Base-by-base conservation (phyloP, 2,113 vertebrate genomes). In the Microcebus tavaratra region DNA sequence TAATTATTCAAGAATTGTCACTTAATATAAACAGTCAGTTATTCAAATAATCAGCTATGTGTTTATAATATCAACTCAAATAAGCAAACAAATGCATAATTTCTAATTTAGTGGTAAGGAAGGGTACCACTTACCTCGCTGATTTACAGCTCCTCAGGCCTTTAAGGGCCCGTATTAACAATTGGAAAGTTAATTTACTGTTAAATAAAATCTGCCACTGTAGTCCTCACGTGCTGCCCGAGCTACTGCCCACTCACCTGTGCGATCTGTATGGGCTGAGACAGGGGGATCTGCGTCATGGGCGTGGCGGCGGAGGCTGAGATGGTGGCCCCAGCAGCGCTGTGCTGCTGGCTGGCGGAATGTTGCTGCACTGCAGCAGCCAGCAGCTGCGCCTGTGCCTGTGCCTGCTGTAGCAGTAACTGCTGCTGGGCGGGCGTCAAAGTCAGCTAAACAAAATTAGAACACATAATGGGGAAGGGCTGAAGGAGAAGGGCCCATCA, bases 311-410 rank as follows among this genome's bases (percentile, higher is more conserved):
- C 99, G n/a, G 99, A 99, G 98, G 99, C 99, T 9, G 99, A 99
- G 99, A 99, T 99, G 99, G 98, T 99, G 97, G 99, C 99, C 96
- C 99, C 99, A 5, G 99, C 99, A 96, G 99, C 99, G 96, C 99
- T 99, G 99, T 99, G 99, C 99, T 99, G 99, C 98, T 99, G 99
- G 98, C 97, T 99, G 98, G 99, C 99, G 6, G 99, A 99, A 94
- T 99, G 99, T 98, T 99, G 99, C 98, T 99, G 99, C 81, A 99
- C 99, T 31, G 99, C 99, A 21, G 99, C 99, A 5, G 99, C 99
- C 98, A 99, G 99, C 96, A 99, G 99, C 99, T 99, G 99, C 63
- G 99, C 99, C 98, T 99, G 99, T 65, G 99, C 99, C 99, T 99
- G 99, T 48, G 99, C 99, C 99, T 99, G 99, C 98, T 99, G 99